A percentile compares a stretch with the other conserved stretches of the same genome.
Conservation (phyloP, 1,140 invertebrate species). For the silkworm (Bombyx mori) region DNA sequence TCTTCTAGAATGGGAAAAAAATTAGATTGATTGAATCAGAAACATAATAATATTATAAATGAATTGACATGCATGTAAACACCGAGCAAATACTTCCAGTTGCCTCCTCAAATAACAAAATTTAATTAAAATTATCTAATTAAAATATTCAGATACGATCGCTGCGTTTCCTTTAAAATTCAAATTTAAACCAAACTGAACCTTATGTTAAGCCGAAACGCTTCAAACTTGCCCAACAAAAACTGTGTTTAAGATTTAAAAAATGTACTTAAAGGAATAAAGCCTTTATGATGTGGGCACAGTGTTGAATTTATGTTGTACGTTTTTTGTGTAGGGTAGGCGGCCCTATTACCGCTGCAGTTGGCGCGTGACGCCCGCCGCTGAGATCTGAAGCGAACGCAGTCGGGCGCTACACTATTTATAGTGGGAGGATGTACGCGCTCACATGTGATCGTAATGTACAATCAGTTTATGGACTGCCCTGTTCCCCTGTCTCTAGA, state of each 20-base stretch:
- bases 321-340: conserved; percentile 31
- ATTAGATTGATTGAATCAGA: too few species aligned
- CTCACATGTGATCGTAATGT: conserved; percentile 8
- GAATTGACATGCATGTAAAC: too few species aligned
- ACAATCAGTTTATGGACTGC: conserved; percentile 7
- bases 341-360: conserved; percentile 40
- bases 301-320: conserved; percentile 7
- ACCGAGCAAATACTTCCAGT: too few species aligned
- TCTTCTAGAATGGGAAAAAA: too few species aligned
- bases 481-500: conserved; percentile 1
- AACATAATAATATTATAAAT: too few species aligned
- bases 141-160: too few species aligned
- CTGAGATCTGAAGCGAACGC: conserved; percentile 36
- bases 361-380: conserved; percentile 52
- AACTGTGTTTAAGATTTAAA: too few species aligned
- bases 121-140: too few species aligned
- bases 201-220: neutral
- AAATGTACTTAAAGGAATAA: too few species aligned
- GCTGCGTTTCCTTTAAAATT: too few species aligned
- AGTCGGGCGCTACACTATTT: conserved; percentile 27
- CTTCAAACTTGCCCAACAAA: neutral
- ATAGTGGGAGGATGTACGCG: conserved; percentile 23
- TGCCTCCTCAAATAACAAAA: too few species aligned
- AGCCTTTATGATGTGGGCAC: neutral
- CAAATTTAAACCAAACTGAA: too few species aligned